Percentiles rank a stretch among this genome's conserved stretches.
These are phyloP conservation scores for Saccostrea cuccullata DNA, from an alignment of 1,140 invertebrate genomes.

Conservation along the genomic window DNA sequence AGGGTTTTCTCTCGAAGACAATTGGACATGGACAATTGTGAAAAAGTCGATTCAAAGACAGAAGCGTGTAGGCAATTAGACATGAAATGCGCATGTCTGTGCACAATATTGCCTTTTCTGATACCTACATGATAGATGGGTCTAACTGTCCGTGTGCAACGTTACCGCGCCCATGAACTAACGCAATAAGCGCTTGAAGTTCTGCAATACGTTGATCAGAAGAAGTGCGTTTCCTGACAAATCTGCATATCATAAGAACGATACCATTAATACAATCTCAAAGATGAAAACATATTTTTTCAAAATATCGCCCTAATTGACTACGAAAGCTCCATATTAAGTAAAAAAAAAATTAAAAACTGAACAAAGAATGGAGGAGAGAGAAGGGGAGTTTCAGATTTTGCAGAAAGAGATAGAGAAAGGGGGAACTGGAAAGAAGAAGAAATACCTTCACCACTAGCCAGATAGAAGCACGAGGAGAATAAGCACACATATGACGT, in stretches of 20 bases:
- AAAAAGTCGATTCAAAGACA: not conserved
- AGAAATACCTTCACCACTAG: conserved; percentile 29
- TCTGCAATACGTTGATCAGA: conserved; percentile 72
- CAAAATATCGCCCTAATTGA: not conserved
- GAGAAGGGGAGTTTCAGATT: not conserved
- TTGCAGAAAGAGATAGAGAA: not conserved
- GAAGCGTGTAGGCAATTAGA: not conserved
- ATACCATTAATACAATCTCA: conserved; percentile 24
- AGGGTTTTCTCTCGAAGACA: not conserved
- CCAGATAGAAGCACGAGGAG: conserved; percentile 18
- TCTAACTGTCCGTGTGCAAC: conserved; percentile 69
- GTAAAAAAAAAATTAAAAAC: not conserved
- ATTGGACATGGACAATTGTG: not conserved
- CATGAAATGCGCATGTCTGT: conserved; percentile 7
- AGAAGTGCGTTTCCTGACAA: conserved; percentile 62
- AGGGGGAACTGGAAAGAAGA: not conserved
- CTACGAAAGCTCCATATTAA: not conserved
- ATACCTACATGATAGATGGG: conserved; percentile 67
- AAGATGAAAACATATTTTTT: not conserved
- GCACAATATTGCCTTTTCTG: not conserved
- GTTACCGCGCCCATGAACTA: conserved; percentile 57
- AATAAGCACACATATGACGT: conserved; percentile 21
- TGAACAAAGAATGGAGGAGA: not conserved
- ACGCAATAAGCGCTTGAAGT: conserved; percentile 67
- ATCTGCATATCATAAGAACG: conserved; percentile 56